A percentile compares a stretch with the other conserved stretches of the same genome.
Evolutionary conservation across 1,140 invertebrate genomes (phyloP).

Genomic region (Acromyrmex echinatior): DNA sequence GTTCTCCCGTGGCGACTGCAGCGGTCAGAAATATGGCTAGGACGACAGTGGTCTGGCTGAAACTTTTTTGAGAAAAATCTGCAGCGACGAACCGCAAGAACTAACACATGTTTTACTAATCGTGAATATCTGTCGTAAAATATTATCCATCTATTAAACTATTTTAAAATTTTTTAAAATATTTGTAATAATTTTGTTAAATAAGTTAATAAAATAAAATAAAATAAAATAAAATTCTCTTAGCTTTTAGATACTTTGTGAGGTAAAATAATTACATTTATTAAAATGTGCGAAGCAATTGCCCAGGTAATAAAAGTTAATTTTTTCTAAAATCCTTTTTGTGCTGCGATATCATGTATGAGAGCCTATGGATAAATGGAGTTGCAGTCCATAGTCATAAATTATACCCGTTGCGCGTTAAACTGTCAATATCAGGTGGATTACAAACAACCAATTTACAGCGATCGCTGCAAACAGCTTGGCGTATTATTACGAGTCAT

Average conservation of each 20-base stretch:
- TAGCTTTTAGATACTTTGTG: neutral
- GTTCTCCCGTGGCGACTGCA: slow-evolving; percentile 1
- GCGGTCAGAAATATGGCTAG: slow-evolving; percentile 52
- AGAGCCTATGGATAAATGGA: slow-evolving; percentile 10
- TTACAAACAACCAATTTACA: slow-evolving; percentile 58
- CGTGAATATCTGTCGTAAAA: neutral
- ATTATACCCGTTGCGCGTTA: slow-evolving; percentile 63
- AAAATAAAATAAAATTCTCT: too few relatives aligned
- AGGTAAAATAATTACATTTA: neutral
- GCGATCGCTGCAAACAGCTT: slow-evolving; percentile 27
- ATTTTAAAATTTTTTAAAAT: neutral
- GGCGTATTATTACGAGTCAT: slow-evolving; percentile 61
- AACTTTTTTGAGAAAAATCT: slow-evolving; percentile 41
- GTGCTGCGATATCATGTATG: neutral
- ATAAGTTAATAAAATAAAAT: neutral
- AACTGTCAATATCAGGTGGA: slow-evolving; percentile 63
- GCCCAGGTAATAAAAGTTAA: neutral
- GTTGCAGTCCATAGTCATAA: slow-evolving; percentile 47
- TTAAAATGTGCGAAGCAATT: slow-evolving; percentile 17
- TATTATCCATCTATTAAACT: neutral
- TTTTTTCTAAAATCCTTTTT: slow-evolving; percentile 7
- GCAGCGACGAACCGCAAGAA: neutral
- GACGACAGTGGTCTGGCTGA: slow-evolving; percentile 11
- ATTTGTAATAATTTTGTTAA: neutral
- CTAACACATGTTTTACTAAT: slow-evolving; percentile 31